These are phyloP conservation scores for Apolygus lucorum DNA, from an alignment of 1,140 invertebrate species.

Conservation along the genomic window DNA sequence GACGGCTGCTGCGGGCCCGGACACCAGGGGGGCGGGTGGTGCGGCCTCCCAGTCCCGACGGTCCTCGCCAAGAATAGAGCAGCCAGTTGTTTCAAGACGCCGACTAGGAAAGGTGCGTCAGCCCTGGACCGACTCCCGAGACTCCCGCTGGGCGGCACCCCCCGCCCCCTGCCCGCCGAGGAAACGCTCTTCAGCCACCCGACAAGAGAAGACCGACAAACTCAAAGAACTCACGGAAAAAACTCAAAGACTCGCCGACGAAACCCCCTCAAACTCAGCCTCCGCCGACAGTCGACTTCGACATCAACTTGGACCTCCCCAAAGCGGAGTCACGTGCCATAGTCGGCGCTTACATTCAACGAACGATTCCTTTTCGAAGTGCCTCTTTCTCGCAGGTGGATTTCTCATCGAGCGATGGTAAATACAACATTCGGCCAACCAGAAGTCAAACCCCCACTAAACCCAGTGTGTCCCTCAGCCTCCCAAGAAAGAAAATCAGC, in stretches of 20 bases:
- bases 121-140: conserved; percentile 62
- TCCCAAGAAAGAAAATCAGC: conserved; percentile 25
- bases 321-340: conserved; percentile 48
- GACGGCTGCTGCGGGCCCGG: too few species aligned
- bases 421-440: conserved; percentile 35
- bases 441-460: conserved; percentile 25
- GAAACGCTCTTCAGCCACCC: conserved; percentile 35
- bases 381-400: conserved; percentile 78
- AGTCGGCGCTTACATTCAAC: conserved; percentile 49
- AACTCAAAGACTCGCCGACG: conserved; percentile 49
- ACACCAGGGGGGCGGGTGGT: neutral
- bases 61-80: conserved; percentile 22
- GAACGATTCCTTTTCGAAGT: conserved; percentile 58
- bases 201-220: conserved; percentile 50
- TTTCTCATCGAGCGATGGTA: conserved; percentile 43
- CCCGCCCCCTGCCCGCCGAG: conserved; percentile 40
- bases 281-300: conserved; percentile 36
- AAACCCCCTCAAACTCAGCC: conserved; percentile 35
- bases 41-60: conserved; percentile 21
- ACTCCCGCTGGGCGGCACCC: conserved; percentile 61
- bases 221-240: conserved; percentile 66
- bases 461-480: conserved; percentile 22
- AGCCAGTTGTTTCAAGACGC: conserved; percentile 1
- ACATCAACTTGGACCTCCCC: conserved; percentile 41
- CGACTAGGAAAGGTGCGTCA: neutral